Base-by-base conservation (phyloP, 2,113 vertebrate species). In the Balaeniceps rex region DNA sequence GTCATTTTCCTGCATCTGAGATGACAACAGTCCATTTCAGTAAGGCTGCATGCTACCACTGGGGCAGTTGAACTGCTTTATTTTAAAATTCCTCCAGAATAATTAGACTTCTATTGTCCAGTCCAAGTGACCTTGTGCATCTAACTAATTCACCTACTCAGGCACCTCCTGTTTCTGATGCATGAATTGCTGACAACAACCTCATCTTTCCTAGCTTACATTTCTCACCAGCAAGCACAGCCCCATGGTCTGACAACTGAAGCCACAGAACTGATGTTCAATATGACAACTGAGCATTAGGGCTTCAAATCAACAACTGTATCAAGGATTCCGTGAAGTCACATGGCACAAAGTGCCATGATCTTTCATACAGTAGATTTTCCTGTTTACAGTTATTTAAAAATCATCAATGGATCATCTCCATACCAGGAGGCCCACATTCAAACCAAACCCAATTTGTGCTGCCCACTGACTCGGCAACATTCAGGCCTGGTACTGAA, bases 161-260 rank as follows among this genome's bases (percentile, higher is more conserved):
- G 66, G n/a, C 14, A 46, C 14, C 31, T 71, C 52, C 57, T 38
- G 18, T 7, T 83, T 60, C 55, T 55, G 58, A 57, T 0, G 4
- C 3, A 1, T 4, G 19, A 91, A 55, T 2, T 42, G 11, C 57
- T 49, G 63, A 36, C 60, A 49, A 26, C 2, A 2, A 76, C 8
- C 23, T 64, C 6, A 1, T 15, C 36, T 29, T 29, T 38, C 33
- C 44, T 29, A 66, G 22, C 44, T 51, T 28, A 15, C 9, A 28
- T 9, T 46, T 75, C 57, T 64, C 21, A 47, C 8, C 25, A 14
- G 44, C 1, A 38, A 71, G 63, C 38, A 86, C 33, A 55, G 33
- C 40, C 49, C 21, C 10, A 0, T 0, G 11, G 33, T 16, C 52
- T 55, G 68, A 65, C 26, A 68, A 34, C 0, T 15, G 33, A 55